Percentiles rank a stretch among this genome's conserved stretches.
Evolutionary conservation across 2,113 vertebrate genomes (phyloP).

Genomic region (Sylvietta virens): DNA sequence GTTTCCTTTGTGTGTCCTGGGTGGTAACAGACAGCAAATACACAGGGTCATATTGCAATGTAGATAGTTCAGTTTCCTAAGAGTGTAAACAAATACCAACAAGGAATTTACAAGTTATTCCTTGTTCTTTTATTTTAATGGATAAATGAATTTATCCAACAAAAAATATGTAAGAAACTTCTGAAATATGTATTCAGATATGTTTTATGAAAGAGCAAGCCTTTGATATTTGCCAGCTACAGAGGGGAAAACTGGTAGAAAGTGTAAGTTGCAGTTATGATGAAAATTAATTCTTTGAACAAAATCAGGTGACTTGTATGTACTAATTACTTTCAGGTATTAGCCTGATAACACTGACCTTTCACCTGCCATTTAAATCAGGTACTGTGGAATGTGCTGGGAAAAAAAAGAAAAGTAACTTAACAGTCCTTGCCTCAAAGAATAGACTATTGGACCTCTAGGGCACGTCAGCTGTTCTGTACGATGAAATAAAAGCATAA

Average conservation of each 20-base stretch:
- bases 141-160: not conserved
- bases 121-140: not conserved
- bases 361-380: not conserved
- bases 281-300: not conserved
- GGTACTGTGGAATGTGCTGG: not conserved
- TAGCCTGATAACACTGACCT: not conserved
- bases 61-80: not conserved
- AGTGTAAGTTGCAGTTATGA: not conserved
- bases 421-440: not conserved
- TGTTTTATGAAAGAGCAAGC: not conserved
- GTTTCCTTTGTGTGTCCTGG: not conserved
- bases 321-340: not conserved
- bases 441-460: not conserved
- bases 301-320: not conserved
- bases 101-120: not conserved
- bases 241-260: not conserved
- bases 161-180: not conserved
- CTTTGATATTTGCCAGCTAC: not conserved
- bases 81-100: rapidly evolving
- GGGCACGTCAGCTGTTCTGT: not conserved
- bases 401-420: not conserved
- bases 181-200: not conserved
- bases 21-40: not conserved
- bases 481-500: not conserved
- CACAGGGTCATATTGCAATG: not conserved